Evolutionary conservation across 2,888 invertebrate species (phyloP).

Genomic region (Mythimna loreyi): DNA sequence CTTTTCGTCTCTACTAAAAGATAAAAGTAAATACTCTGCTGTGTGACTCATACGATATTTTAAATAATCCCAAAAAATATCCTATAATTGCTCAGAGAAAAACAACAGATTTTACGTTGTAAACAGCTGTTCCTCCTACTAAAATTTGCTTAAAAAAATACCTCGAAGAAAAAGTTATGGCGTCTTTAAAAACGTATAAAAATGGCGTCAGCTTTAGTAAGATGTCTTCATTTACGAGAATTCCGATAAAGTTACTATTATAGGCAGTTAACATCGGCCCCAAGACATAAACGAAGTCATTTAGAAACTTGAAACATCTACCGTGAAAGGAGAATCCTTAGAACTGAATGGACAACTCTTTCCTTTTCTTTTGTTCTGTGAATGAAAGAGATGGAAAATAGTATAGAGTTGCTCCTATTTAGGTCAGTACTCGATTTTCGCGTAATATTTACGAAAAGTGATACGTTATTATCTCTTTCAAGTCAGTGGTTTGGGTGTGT

Average conservation of each 20-base stretch:
- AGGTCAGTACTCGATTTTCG: constrained; percentile 43
- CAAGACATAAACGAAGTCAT: constrained; percentile 60
- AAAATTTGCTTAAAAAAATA: constrained; percentile 32
- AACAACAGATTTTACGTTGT: constrained; percentile 12
- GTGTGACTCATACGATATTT: background rate
- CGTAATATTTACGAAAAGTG: constrained; percentile 51
- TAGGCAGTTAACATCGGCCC: constrained; percentile 56
- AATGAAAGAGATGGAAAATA: constrained; percentile 34
- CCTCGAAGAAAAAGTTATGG: constrained; percentile 30
- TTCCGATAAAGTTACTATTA: constrained; percentile 66
- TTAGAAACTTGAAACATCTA: constrained; percentile 45
- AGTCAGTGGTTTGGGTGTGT: constrained; percentile 54
- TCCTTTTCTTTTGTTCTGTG: constrained; percentile 41
- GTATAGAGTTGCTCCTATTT: constrained; percentile 14
- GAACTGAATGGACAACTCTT: constrained; percentile 17
- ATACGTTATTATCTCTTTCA: constrained; percentile 61
- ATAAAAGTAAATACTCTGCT: too few relatives aligned
- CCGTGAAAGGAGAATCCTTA: constrained; percentile 30
- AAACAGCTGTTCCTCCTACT: constrained; percentile 20
- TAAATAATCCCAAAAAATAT: background rate
- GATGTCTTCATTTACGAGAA: constrained; percentile 63
- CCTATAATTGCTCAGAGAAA: background rate
- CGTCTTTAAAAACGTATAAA: constrained; percentile 48
- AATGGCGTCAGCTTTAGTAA: constrained; percentile 50
- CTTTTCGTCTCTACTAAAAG: too few relatives aligned